Conservation (phyloP, 2,797 vertebrate genomes). For the Clarias platycephalus region DNA sequence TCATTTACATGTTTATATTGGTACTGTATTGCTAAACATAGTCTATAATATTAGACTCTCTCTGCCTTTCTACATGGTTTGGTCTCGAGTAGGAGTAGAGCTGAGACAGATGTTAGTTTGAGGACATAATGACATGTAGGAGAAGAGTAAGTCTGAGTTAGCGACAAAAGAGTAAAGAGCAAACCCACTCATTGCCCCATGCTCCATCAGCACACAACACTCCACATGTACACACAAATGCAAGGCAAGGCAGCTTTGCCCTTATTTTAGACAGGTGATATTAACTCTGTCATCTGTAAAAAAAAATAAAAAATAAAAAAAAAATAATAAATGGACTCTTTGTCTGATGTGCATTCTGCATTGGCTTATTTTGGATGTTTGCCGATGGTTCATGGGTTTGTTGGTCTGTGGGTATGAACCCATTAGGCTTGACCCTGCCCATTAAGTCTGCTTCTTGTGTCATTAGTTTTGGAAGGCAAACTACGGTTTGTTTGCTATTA, state of each 20-base stretch:
- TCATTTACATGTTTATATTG: conserved; percentile 3
- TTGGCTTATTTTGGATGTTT: conserved; percentile 41
- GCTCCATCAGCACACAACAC: background rate
- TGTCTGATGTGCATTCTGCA: conserved; percentile 25
- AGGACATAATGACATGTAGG: conserved; percentile 21
- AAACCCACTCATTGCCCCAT: conserved; percentile 8
- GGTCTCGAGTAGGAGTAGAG: background rate
- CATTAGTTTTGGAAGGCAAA: conserved; percentile 35
- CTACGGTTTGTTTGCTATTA: conserved; percentile 20
- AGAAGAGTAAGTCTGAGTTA: conserved; percentile 12
- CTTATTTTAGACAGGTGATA: conserved; percentile 4
- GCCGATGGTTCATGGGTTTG: conserved; percentile 28
- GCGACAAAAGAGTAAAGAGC: conserved; percentile 19
- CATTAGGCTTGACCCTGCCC: conserved; percentile 42
- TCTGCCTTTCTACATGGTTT: background rate
- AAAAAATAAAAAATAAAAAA: too few species aligned
- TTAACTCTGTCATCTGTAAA: background rate
- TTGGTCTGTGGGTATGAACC: conserved; percentile 41
- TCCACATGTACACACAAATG: conserved; percentile 22
- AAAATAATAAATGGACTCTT: conserved; percentile 7
- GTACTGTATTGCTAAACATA: background rate
- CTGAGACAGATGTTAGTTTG: conserved; percentile 11
- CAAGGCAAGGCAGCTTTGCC: background rate
- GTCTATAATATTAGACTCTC: background rate
- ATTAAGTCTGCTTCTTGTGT: conserved; percentile 40